Conservation (phyloP, 2,888 invertebrate species). For the Andricus quercusramuli region DNA sequence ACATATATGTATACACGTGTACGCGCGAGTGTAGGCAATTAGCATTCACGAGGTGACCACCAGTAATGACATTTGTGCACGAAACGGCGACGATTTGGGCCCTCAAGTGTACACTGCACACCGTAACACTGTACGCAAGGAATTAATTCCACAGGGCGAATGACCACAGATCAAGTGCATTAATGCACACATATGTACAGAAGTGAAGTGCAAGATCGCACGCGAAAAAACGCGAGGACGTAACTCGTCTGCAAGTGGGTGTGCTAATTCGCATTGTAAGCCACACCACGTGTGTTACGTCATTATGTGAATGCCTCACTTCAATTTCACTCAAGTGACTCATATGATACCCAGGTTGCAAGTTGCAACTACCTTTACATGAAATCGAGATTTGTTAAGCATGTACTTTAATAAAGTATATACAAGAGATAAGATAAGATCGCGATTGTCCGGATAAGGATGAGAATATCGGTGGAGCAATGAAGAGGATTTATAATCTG, state of each 20-base stretch:
- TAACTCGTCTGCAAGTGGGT: slow-evolving; percentile 17
- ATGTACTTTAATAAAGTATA: slow-evolving; percentile 12
- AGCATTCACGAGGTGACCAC: slow-evolving; percentile 33
- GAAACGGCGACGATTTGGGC: slow-evolving; percentile 40
- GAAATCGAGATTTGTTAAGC: slow-evolving; percentile 12
- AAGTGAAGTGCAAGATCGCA: slow-evolving; percentile 15
- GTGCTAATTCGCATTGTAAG: slow-evolving; percentile 34
- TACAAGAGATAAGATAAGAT: slow-evolving; percentile 2
- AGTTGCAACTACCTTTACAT: neutral
- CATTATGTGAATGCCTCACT: neutral
- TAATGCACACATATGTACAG: neutral
- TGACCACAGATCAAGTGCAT: slow-evolving; percentile 11
- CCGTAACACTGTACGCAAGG: neutral
- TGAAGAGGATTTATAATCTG: neutral
- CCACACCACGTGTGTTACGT: slow-evolving; percentile 28
- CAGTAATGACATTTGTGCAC: slow-evolving; percentile 24
- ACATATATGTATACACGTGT: neutral
- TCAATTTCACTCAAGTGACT: slow-evolving; percentile 35
- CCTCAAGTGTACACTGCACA: neutral
- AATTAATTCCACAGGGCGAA: slow-evolving; percentile 13
- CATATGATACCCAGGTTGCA: neutral
- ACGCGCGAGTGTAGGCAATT: slow-evolving; percentile 18
- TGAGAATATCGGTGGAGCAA: neutral
- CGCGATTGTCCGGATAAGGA: neutral
- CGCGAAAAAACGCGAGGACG: slow-evolving; percentile 34